phyloP scores from a whole-genome alignment of 1,140 invertebrate genomes.

The Drosophila melanica region DNA sequence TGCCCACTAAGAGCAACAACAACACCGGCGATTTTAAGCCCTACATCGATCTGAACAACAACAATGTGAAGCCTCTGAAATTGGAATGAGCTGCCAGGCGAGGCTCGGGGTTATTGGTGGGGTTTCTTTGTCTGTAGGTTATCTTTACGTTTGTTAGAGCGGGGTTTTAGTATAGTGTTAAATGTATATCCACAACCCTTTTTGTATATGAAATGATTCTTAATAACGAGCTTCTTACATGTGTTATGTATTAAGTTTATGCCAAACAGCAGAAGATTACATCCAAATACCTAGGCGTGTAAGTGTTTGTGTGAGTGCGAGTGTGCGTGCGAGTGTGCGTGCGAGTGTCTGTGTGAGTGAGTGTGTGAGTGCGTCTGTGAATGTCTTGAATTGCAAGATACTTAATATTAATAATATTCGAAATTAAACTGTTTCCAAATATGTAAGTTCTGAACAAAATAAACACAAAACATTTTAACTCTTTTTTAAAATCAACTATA shows the following conservation, averaged over 20 bases:
- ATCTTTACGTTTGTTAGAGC: conserved; percentile 62
- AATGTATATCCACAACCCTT: conserved; percentile 48
- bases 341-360: conserved; percentile 13
- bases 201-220: conserved; percentile 40
- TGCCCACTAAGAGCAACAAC: conserved; percentile 27
- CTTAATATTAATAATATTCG: conserved; percentile 25
- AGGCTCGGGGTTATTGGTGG: conserved; percentile 1
- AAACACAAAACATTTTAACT: conserved; percentile 27
- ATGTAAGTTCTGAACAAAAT: conserved; percentile 27
- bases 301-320: conserved; percentile 56
- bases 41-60: conserved; percentile 78
- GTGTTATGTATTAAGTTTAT: conserved; percentile 69
- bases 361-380: conserved; percentile 48
- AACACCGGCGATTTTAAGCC: conserved; percentile 59
- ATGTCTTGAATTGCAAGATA: conserved; percentile 32
- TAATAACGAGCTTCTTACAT: conserved; percentile 41
- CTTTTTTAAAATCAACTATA: conserved; percentile 43
- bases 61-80: conserved; percentile 70
- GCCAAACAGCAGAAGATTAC: conserved; percentile 71
- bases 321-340: conserved; percentile 20
- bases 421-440: conserved; percentile 32
- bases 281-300: conserved; percentile 69
- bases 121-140: conserved; percentile 48
- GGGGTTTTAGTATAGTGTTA: conserved; percentile 67
- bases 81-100: conserved; percentile 54